Percentiles rank a stretch among this genome's conserved stretches.
Evolutionary conservation across 2,797 vertebrate genomes (phyloP).

Genomic region (Melopsittacus undulatus): DNA sequence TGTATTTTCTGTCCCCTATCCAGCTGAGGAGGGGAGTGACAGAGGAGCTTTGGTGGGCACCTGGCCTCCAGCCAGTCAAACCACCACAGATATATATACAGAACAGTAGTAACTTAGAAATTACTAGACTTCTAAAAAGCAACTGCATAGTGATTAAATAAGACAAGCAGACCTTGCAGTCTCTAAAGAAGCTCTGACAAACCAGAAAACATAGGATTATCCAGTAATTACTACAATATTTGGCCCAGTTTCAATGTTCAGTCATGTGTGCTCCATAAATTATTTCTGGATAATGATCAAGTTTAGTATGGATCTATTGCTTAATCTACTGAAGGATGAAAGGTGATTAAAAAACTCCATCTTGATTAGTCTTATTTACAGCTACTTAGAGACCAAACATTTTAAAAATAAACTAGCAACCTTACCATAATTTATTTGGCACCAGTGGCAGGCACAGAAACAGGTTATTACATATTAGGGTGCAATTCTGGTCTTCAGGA

Average conservation of each 20-base stretch:
- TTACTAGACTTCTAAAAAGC: background rate
- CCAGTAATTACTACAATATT: background rate
- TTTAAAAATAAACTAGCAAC: constrained; percentile 31
- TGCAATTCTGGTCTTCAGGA: background rate
- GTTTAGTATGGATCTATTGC: background rate
- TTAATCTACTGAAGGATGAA: background rate
- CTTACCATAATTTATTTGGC: background rate
- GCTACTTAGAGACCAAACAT: constrained; percentile 5
- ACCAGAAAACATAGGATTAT: background rate
- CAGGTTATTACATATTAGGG: background rate
- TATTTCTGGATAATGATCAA: background rate
- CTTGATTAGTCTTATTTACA: constrained; percentile 51
- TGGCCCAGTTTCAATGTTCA: constrained; percentile 11
- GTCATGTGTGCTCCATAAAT: background rate
- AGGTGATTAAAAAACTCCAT: background rate
- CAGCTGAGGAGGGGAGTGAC: background rate
- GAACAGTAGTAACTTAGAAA: background rate
- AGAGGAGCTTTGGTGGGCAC: background rate
- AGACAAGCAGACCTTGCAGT: background rate
- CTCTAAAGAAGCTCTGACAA: background rate
- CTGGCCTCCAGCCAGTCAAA: background rate
- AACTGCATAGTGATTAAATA: background rate
- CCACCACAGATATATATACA: background rate
- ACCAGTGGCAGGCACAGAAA: background rate
- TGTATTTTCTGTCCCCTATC: background rate